These are phyloP conservation scores for Lethocerus indicus DNA, from an alignment of 1,140 invertebrate genomes.

Conservation along the genomic window DNA sequence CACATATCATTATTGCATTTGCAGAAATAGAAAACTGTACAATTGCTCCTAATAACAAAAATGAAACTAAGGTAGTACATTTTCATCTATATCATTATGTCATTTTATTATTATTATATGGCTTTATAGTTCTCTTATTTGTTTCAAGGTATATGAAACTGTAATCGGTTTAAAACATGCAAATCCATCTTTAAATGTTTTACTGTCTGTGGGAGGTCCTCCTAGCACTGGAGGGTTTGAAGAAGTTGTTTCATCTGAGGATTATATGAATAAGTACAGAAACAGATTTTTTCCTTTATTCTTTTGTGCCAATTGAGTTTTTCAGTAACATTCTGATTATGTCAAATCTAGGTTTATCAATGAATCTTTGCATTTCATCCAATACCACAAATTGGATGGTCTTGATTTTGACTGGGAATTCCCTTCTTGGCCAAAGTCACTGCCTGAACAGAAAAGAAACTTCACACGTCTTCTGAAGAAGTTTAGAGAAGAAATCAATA, in stretches of 20 bases:
- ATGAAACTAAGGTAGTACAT: conserved; percentile 21
- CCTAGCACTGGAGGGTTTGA: conserved; percentile 39
- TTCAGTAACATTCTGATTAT: background rate
- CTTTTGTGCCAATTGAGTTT: background rate
- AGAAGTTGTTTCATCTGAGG: conserved; percentile 47
- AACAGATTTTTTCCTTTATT: conserved; percentile 2
- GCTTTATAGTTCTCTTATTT: conserved; percentile 12
- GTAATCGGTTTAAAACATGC: conserved; percentile 38
- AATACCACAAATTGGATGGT: conserved; percentile 51
- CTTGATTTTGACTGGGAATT: conserved; percentile 83
- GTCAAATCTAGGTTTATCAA: conserved; percentile 39
- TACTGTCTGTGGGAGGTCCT: conserved; percentile 59
- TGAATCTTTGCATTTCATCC: conserved; percentile 40
- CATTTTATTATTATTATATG: conserved; percentile 7
- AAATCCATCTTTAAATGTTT: conserved; percentile 52
- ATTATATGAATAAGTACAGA: conserved; percentile 37
- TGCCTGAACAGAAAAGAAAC: conserved; percentile 41
- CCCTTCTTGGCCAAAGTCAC: conserved; percentile 35
- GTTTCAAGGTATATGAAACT: conserved; percentile 29
- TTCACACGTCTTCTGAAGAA: conserved; percentile 54
- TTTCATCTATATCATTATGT: background rate
- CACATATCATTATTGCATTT: conserved; percentile 65
- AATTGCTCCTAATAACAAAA: conserved; percentile 28
- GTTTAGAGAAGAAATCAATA: conserved; percentile 41
- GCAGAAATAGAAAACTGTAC: conserved; percentile 42